A percentile compares a stretch with the other conserved stretches of the same genome.
phyloP scores from a whole-genome alignment of 1,140 invertebrate species.

The Leptinotarsa texana region DNA sequence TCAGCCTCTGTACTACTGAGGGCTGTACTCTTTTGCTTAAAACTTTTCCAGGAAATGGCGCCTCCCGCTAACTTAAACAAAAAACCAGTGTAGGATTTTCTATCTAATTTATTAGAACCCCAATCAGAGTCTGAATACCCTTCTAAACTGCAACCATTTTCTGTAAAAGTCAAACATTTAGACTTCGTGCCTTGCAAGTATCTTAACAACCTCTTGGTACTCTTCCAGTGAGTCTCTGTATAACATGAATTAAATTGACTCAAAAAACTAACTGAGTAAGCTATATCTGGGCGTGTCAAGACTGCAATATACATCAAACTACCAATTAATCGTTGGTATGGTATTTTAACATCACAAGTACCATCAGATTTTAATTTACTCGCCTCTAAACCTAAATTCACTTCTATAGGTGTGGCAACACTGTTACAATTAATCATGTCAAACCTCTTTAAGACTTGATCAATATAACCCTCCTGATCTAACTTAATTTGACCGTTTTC shows the following conservation, averaged over 20 bases:
- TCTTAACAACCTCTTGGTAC: constrained; percentile 56
- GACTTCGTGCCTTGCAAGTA: constrained; percentile 46
- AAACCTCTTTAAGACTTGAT: constrained; percentile 19
- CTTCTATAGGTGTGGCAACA: constrained; percentile 21
- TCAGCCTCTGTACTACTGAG: constrained; percentile 53
- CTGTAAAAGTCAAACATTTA: not conserved
- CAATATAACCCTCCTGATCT: constrained; percentile 31
- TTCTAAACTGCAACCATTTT: constrained; percentile 32
- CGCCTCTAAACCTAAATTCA: constrained; percentile 24
- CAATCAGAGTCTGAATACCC: constrained; percentile 56
- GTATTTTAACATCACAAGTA: constrained; percentile 48
- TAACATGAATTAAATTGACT: constrained; percentile 48
- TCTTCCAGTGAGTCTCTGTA: constrained; percentile 53
- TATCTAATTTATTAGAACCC: constrained; percentile 44
- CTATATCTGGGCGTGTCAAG: constrained; percentile 55
- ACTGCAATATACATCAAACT: constrained; percentile 55
- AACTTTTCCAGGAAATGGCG: constrained; percentile 46
- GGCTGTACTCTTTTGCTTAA: constrained; percentile 47
- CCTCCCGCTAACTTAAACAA: constrained; percentile 41
- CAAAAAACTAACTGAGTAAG: constrained; percentile 40
- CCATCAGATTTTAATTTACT: constrained; percentile 24
- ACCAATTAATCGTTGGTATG: constrained; percentile 27
- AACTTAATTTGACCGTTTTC: constrained; percentile 18
- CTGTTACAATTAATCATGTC: constrained; percentile 18
- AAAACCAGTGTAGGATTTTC: constrained; percentile 49